Evolutionary conservation across 2,888 invertebrate species (phyloP), one percentile per base, ranked within the genome.

Genomic region (Eledone cirrhosa): DNA sequence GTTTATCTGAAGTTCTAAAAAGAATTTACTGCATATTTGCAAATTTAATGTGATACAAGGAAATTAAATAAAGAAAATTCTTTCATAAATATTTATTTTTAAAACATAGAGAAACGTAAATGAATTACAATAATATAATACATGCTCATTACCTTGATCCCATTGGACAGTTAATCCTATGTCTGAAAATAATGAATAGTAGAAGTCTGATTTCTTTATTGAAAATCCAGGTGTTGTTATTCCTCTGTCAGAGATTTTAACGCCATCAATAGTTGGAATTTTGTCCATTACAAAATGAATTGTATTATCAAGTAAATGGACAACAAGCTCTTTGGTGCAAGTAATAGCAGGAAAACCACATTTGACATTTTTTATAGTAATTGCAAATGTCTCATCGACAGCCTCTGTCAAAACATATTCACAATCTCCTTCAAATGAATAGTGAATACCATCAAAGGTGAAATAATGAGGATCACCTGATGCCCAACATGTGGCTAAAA

Each of bases 261-360:
- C n/a, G 13, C 67, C 65, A 47, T 67, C 67, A 67, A 47, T 47
- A 31, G 31, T 67, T 31, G 63, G 47, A 48, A 67, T 53, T 11
- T 33, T 65, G 27, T 47, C 78, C 47, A 65, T 63, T 27, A 29
- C 24, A 31, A 78, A 63, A 29, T 48, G 47, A 7, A 78, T 41
- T 24, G 1, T 65, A 22, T 29, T 47, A 13, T 41, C 63, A 14
- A 31, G 31, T 8, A 79, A 8, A 22, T 48, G 48, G 22, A 83
- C 79, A 19, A 78, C 27, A n/a, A 83, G 69, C n/a, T 80, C 78
- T 88, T 96, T 96, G 4, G 96, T 95, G 89, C 96, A 97, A 0
- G 95, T 94, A 0, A 95, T 95, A 0, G 96, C 96, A 22, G 94
- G 93, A 0, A 95, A 94, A 4, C 96, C 95, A 84, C 96, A 97